Conservation (phyloP, 2,113 vertebrate genomes). For the Tyrannus savana region DNA sequence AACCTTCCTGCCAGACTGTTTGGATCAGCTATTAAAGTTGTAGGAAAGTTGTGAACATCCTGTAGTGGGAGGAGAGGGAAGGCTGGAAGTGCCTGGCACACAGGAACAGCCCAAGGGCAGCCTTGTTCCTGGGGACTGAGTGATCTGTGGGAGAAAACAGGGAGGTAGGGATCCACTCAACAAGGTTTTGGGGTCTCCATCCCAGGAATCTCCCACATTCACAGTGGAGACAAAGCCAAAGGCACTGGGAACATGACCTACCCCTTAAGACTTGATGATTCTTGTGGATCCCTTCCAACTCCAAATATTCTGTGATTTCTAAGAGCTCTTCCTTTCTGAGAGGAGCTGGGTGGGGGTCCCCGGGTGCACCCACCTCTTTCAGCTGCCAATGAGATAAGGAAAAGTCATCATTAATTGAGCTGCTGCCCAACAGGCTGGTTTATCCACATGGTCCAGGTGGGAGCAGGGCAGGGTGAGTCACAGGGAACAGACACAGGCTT, state of each 20-base stretch:
- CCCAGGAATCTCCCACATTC: background rate
- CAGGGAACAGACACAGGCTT: fast-evolving
- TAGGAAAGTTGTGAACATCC: background rate
- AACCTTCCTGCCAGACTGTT: background rate
- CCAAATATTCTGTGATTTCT: background rate
- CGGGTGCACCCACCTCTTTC: background rate
- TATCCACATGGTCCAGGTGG: background rate
- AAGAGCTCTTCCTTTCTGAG: background rate
- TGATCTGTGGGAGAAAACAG: fast-evolving
- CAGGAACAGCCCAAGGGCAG: background rate
- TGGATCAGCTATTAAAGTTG: conserved; percentile 38
- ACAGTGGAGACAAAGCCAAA: background rate
- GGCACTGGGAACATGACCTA: fast-evolving
- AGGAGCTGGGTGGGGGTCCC: background rate
- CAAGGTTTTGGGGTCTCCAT: background rate
- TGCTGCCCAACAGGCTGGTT: background rate
- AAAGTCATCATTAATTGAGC: background rate
- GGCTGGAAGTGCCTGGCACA: background rate
- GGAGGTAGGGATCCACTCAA: too few species aligned
- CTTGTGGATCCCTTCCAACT: background rate
- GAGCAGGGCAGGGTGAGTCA: background rate
- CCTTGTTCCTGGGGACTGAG: background rate
- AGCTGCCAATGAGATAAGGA: background rate
- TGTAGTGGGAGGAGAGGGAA: background rate
- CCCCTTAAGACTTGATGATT: background rate